Evolutionary conservation across 2,113 vertebrate species (phyloP).

Genomic region (Excalfactoria chinensis): DNA sequence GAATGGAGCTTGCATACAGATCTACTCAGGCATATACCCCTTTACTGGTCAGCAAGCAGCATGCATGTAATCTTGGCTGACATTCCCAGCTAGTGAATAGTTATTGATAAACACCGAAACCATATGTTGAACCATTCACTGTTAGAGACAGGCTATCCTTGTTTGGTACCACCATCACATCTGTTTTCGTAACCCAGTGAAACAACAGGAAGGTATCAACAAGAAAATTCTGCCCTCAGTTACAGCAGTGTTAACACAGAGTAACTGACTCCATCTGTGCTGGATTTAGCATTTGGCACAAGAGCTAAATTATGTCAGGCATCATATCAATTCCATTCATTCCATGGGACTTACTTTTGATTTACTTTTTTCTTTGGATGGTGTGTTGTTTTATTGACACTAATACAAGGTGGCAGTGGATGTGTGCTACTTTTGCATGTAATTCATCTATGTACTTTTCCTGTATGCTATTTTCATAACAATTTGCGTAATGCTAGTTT

Average conservation of each 20-base stretch:
- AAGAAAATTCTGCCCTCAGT: neutral
- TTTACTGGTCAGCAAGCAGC: neutral
- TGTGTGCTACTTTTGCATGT: neutral
- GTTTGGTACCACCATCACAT: neutral
- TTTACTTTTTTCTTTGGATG: neutral
- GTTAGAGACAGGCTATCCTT: neutral
- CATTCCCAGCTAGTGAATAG: neutral
- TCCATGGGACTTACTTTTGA: neutral
- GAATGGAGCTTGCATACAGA: neutral
- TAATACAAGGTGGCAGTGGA: conserved; percentile 3
- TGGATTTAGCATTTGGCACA: neutral
- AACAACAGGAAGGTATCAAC: neutral
- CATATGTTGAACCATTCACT: neutral
- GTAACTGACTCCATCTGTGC: neutral
- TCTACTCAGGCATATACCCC: neutral
- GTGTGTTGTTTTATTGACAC: neutral
- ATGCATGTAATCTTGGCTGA: neutral
- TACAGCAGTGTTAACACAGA: neutral
- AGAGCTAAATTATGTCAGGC: neutral
- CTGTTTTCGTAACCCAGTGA: neutral
- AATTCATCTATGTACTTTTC: neutral
- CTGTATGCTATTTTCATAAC: neutral
- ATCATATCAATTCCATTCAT: neutral
- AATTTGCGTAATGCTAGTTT: neutral
- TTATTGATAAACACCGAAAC: neutral